A percentile compares a stretch with the other conserved stretches of the same genome.
phyloP scores from a whole-genome alignment of 1,140 invertebrate genomes.

The Drosophila lacteicornis region DNA sequence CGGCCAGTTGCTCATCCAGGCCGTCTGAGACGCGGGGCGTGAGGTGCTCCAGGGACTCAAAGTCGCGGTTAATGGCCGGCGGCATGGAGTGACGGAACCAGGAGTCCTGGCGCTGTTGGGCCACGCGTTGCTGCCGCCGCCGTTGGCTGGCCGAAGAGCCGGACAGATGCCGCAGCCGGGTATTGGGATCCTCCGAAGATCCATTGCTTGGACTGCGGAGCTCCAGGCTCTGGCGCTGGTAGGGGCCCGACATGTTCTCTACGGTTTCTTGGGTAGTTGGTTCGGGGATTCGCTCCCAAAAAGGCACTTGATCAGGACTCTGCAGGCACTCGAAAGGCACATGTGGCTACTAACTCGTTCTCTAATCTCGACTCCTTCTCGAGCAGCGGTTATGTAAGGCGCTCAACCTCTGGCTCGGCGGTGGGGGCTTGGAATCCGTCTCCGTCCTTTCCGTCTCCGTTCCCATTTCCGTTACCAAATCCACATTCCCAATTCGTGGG shows the following conservation, averaged over 20 bases:
- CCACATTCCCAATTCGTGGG: slow-evolving; percentile 22
- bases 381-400: slow-evolving; percentile 62
- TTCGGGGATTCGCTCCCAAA: slow-evolving; percentile 28
- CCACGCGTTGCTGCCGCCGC: slow-evolving; percentile 62
- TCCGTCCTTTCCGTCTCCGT: slow-evolving; percentile 13
- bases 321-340: slow-evolving; percentile 60
- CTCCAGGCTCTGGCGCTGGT: slow-evolving; percentile 69
- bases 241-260: slow-evolving; percentile 52
- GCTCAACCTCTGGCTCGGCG: slow-evolving; percentile 49
- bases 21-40: slow-evolving; percentile 58
- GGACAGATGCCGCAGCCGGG: slow-evolving; percentile 28
- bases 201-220: slow-evolving; percentile 41
- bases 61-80: slow-evolving; percentile 73
- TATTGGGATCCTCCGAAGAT: slow-evolving; percentile 21
- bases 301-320: slow-evolving; percentile 47
- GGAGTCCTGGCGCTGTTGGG: slow-evolving; percentile 72
- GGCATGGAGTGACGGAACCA: slow-evolving; percentile 82
- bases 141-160: slow-evolving; percentile 50
- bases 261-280: not conserved
- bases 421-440: slow-evolving; percentile 6
- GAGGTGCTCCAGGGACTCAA: slow-evolving; percentile 74
- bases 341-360: slow-evolving; percentile 32
- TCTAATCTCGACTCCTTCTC: slow-evolving; percentile 23
- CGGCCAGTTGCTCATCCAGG: slow-evolving; percentile 73
- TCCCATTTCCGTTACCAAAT: slow-evolving; percentile 32